These are phyloP conservation scores for Eulemur mongoz DNA, from an alignment of 2,797 vertebrate species.

Conservation along the genomic window DNA sequence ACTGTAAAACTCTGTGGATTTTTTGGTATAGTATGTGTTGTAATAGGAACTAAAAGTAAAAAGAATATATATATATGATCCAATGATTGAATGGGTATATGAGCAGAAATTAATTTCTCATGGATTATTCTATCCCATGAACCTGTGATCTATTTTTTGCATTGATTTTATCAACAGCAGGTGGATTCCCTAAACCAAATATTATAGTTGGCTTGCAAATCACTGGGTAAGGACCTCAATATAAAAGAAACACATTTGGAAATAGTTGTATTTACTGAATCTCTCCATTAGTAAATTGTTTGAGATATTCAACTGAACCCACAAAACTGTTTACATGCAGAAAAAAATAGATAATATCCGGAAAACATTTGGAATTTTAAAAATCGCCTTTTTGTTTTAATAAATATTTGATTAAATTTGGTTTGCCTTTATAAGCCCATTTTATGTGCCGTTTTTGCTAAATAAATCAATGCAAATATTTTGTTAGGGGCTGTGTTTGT, in stretches of 20 bases:
- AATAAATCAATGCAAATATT: constrained; percentile 26
- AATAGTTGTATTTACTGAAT: neutral
- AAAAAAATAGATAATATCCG: neutral
- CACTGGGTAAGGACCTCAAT: neutral
- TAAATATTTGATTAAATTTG: constrained; percentile 11
- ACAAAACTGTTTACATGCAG: neutral
- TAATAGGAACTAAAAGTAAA: neutral
- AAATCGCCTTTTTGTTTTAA: neutral
- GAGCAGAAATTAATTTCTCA: neutral
- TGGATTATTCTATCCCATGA: neutral
- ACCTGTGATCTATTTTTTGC: neutral
- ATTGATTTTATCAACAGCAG: neutral
- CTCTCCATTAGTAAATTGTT: neutral
- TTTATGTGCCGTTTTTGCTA: neutral
- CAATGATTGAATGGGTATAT: neutral
- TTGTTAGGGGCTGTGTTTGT: neutral
- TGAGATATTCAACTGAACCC: neutral
- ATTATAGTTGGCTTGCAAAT: neutral
- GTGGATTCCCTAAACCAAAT: neutral
- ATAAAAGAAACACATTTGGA: neutral
- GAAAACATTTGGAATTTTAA: constrained; percentile 7
- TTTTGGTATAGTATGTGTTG: neutral
- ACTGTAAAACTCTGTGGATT: neutral
- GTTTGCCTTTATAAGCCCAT: neutral
- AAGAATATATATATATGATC: neutral